These are phyloP conservation scores for Sesamia inferens DNA, from an alignment of 2,888 invertebrate species.

Conservation along the genomic window DNA sequence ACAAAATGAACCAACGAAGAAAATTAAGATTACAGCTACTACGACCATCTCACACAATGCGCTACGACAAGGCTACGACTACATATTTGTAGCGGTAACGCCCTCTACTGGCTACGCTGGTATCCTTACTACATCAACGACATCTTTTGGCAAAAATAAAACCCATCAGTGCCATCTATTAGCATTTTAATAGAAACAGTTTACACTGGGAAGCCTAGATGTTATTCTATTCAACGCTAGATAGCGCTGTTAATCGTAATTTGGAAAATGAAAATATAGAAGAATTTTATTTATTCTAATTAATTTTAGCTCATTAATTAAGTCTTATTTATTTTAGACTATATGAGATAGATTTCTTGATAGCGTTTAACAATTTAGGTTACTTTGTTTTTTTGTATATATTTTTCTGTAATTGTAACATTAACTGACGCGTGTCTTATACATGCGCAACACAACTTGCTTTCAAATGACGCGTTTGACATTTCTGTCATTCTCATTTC, in stretches of 20 bases:
- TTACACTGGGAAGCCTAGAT: background rate
- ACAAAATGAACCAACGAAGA: background rate
- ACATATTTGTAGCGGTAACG: background rate
- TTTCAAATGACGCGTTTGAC: slow-evolving; percentile 77
- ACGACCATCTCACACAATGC: background rate
- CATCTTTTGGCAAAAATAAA: slow-evolving; percentile 33
- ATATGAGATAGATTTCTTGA: background rate
- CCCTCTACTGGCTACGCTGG: slow-evolving; percentile 8
- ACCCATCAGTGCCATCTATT: slow-evolving; percentile 26
- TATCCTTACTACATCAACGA: background rate
- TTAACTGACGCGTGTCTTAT: slow-evolving; percentile 73
- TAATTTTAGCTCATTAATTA: rapidly evolving
- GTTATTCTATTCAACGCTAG: slow-evolving; percentile 41
- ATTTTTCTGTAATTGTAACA: slow-evolving; percentile 63
- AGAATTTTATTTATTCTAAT: too few relatives aligned
- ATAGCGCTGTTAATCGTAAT: slow-evolving; percentile 1
- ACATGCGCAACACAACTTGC: slow-evolving; percentile 66
- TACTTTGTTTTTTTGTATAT: background rate
- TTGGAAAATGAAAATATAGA: background rate
- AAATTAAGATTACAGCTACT: background rate
- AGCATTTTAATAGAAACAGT: too few relatives aligned
- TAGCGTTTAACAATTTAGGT: background rate
- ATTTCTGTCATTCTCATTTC: slow-evolving; percentile 79
- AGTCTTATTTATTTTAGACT: too few relatives aligned
- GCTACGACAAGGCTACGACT: slow-evolving; percentile 8